phyloP scores from a whole-genome alignment of 2,888 invertebrate genomes.

The Hermaeophaga mercurialis region DNA sequence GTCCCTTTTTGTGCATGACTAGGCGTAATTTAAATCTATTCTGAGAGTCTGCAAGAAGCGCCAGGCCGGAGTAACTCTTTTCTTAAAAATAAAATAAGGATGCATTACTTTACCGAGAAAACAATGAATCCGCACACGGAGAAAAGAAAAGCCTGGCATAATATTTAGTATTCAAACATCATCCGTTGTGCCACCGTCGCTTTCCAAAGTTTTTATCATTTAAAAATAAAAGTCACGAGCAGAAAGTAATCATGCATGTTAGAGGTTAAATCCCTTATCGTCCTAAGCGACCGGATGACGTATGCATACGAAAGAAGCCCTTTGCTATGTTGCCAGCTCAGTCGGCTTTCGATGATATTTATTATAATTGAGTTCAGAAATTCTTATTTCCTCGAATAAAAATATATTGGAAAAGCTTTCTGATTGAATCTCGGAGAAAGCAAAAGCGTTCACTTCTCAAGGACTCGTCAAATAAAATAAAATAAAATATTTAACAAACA shows the following conservation, averaged over 20 bases:
- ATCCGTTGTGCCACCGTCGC: constrained; percentile 37
- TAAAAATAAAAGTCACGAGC: constrained; percentile 55
- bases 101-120: constrained; percentile 14
- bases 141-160: constrained; percentile 26
- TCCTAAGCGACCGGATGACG: constrained; percentile 50
- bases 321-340: constrained; percentile 28
- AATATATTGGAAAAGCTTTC: not conserved
- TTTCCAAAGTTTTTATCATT: constrained; percentile 53
- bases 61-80: not conserved
- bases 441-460: no score
- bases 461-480: no score
- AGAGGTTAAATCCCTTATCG: constrained; percentile 56
- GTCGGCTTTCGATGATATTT: constrained; percentile 24
- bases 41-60: not conserved
- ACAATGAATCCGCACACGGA: constrained; percentile 27
- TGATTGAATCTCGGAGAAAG: not conserved
- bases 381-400: not conserved
- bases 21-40: not conserved
- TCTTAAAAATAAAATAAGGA: constrained; percentile 1
- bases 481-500: no score
- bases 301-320: constrained; percentile 50
- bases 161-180: constrained; percentile 38
- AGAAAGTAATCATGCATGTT: constrained; percentile 56
- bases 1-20: not conserved
- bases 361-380: constrained; percentile 27